phyloP scores from a whole-genome alignment of 2,113 vertebrate species.

The Geococcyx californianus region DNA sequence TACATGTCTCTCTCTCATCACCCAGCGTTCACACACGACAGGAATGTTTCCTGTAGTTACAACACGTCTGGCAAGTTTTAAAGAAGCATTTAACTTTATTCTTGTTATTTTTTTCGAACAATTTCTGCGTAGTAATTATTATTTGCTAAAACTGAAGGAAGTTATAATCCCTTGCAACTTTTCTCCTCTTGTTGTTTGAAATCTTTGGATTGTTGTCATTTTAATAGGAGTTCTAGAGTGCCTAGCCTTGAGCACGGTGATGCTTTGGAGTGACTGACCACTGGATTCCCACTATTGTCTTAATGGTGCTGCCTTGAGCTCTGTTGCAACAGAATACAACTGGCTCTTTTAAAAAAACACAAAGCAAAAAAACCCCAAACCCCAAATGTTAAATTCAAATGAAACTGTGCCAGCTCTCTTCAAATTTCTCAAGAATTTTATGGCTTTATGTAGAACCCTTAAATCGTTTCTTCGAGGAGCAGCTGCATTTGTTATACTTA shows the following conservation, averaged over 20 bases:
- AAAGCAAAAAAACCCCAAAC: neutral
- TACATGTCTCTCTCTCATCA: neutral
- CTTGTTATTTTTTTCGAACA: neutral
- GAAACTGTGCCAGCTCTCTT: slow-evolving; percentile 39
- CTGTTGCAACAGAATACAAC: neutral
- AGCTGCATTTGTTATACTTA: slow-evolving; percentile 49
- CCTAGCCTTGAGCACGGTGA: neutral
- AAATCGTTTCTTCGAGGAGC: slow-evolving; percentile 23
- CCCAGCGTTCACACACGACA: neutral
- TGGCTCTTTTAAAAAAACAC: neutral
- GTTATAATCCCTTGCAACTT: neutral
- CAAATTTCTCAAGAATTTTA: slow-evolving; percentile 20
- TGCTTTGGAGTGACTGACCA: neutral
- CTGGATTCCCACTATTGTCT: neutral
- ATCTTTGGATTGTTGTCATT: neutral
- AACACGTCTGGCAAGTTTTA: neutral
- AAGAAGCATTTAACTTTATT: neutral
- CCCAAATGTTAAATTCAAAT: neutral
- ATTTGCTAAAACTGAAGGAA: neutral
- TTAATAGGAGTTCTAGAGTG: neutral
- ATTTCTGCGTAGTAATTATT: neutral
- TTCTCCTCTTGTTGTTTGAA: neutral
- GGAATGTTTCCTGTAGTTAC: neutral
- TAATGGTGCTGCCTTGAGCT: neutral
- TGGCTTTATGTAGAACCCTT: slow-evolving; percentile 18